phyloP scores from a whole-genome alignment of 1,140 invertebrate genomes.

The Bilobella aurantiaca region DNA sequence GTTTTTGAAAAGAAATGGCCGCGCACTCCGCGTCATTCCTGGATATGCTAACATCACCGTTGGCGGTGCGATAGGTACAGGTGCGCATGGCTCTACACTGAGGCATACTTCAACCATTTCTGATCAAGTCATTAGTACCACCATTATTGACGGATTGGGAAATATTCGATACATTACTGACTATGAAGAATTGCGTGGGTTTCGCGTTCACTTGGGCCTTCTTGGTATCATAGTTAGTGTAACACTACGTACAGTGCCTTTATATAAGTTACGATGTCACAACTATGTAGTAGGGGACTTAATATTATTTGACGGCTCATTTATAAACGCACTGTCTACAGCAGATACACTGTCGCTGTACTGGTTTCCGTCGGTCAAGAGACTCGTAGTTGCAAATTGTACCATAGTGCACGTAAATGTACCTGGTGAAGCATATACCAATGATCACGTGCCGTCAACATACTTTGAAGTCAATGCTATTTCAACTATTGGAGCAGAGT shows the following conservation, averaged over 20 bases:
- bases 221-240: conserved; percentile 17
- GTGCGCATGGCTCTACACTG: not conserved
- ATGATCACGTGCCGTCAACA: conserved; percentile 4
- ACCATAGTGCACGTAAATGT: not conserved
- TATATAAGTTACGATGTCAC: conserved; percentile 14
- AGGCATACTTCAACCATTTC: not conserved
- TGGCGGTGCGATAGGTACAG: conserved; percentile 9
- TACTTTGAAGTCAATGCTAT: not conserved
- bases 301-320: conserved; percentile 1
- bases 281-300: conserved; percentile 4
- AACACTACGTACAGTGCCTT: conserved; percentile 13
- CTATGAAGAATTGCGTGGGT: conserved; percentile 8
- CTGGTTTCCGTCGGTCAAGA: not conserved
- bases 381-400: not conserved
- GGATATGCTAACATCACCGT: conserved; percentile 20
- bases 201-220: conserved; percentile 19
- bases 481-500: not conserved
- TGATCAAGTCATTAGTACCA: not conserved
- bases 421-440: conserved; percentile 3
- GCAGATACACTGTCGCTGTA: not conserved
- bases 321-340: not conserved
- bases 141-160: not conserved
- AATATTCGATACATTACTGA: not conserved
- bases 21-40: not conserved
- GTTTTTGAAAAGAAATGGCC: not conserved